These are phyloP conservation scores for Desmophyllum pertusum DNA, from an alignment of 92 coral and sea anemone species.

Conservation along the genomic window DNA sequence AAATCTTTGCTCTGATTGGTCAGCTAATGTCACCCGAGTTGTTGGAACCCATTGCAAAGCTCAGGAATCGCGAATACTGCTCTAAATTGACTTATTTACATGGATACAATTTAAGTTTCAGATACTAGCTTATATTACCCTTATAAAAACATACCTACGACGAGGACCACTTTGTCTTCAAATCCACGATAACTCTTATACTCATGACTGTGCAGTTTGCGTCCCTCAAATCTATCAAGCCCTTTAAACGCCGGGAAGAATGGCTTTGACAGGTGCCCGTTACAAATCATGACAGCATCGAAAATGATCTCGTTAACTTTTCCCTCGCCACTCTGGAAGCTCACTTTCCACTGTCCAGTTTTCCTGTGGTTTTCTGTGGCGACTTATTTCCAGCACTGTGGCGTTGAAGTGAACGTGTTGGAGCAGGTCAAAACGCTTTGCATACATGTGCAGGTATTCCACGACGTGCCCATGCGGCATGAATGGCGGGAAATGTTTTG, in stretches of 20 bases:
- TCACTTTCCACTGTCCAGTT: constrained; percentile 71
- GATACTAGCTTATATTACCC: background rate
- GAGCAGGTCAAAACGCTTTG: constrained; percentile 63
- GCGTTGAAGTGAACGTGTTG: constrained; percentile 64
- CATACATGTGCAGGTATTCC: constrained; percentile 64
- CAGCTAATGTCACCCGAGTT: background rate
- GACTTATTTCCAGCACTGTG: constrained; percentile 55
- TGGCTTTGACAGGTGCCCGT: constrained; percentile 83
- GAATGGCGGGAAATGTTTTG: constrained; percentile 81
- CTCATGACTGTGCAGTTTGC: constrained; percentile 76
- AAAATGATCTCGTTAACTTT: constrained; percentile 36
- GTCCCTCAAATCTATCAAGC: constrained; percentile 64
- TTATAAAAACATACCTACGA: constrained; percentile 62
- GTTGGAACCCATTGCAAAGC: background rate
- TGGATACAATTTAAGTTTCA: background rate
- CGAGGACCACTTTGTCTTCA: constrained; percentile 72
- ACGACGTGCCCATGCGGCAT: constrained; percentile 66
- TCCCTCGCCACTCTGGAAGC: constrained; percentile 26
- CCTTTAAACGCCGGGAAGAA: constrained; percentile 61
- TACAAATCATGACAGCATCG: constrained; percentile 84
- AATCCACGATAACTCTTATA: constrained; percentile 68
- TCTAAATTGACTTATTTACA: background rate
- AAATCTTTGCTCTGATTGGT: background rate
- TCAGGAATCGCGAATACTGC: background rate
- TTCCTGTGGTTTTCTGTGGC: constrained; percentile 46